Conservation (phyloP, 2,113 vertebrate genomes). For the Smithornis capensis region DNA sequence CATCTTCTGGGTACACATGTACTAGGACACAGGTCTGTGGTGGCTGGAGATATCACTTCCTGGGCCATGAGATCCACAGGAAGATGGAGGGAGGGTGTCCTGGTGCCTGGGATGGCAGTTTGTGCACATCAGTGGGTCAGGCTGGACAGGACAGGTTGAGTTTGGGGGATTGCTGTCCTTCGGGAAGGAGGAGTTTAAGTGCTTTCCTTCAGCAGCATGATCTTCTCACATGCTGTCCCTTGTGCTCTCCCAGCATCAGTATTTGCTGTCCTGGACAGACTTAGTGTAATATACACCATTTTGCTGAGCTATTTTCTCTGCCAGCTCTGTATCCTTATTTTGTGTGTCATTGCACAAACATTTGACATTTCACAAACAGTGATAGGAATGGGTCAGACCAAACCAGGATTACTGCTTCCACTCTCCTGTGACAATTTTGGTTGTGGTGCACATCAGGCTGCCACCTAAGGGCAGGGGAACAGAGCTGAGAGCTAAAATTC, state of each 20-base stretch:
- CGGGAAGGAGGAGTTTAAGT: background rate
- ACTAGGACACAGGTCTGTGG: background rate
- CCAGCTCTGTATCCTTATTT: accelerated
- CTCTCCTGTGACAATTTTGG: background rate
- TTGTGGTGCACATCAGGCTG: background rate
- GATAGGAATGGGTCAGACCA: background rate
- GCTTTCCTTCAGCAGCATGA: background rate
- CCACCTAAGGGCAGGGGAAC: background rate
- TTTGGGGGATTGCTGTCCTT: background rate
- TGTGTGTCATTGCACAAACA: background rate
- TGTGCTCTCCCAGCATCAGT: background rate
- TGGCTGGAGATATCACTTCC: background rate
- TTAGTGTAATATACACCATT: background rate
- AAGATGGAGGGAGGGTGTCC: accelerated
- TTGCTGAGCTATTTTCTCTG: background rate
- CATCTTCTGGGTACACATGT: accelerated
- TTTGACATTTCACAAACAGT: no score
- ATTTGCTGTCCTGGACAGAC: background rate
- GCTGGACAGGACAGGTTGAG: background rate
- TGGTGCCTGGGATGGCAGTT: background rate
- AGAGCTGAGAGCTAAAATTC: background rate
- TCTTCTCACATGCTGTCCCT: background rate
- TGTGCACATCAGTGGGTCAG: background rate
- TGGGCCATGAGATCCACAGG: background rate
- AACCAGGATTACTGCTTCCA: background rate